These are phyloP conservation scores for Pyrgus malvae DNA, from an alignment of 2,888 invertebrate species.

Conservation along the genomic window DNA sequence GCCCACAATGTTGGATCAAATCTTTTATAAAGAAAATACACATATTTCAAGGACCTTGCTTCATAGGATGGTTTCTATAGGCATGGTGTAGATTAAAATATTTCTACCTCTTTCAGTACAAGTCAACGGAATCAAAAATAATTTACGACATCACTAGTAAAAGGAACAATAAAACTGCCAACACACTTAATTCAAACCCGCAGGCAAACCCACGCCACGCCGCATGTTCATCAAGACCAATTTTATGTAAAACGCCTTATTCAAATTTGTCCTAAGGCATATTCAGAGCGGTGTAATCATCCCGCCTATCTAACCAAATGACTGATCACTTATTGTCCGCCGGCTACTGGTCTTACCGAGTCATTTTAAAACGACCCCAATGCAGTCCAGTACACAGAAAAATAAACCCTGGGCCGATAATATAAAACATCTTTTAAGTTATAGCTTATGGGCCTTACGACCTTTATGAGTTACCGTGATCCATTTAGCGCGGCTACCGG, in stretches of 20 bases:
- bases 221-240: slow-evolving; percentile 20
- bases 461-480: slow-evolving; percentile 8
- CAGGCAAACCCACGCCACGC: slow-evolving; percentile 6
- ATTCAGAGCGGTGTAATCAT: slow-evolving; percentile 60
- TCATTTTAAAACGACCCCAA: slow-evolving; percentile 39
- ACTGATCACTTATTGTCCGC: slow-evolving; percentile 77
- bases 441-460: slow-evolving; percentile 23
- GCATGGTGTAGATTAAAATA: too few species aligned
- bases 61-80: too few species aligned
- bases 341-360: slow-evolving; percentile 71
- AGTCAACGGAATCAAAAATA: too few species aligned
- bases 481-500: slow-evolving; percentile 41
- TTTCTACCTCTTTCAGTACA: too few species aligned
- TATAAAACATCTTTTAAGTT: slow-evolving; percentile 25
- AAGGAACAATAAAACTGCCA: neutral
- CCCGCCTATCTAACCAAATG: slow-evolving; percentile 69
- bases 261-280: slow-evolving; percentile 62
- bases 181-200: slow-evolving; percentile 10
- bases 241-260: slow-evolving; percentile 37
- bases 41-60: too few species aligned
- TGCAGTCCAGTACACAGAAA: slow-evolving; percentile 35
- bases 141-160: neutral
- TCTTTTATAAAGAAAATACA: too few species aligned
- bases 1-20: too few species aligned
- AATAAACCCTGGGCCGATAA: slow-evolving; percentile 33